Conservation (phyloP, 2,797 vertebrate species). For the Sebastes flavidus region DNA sequence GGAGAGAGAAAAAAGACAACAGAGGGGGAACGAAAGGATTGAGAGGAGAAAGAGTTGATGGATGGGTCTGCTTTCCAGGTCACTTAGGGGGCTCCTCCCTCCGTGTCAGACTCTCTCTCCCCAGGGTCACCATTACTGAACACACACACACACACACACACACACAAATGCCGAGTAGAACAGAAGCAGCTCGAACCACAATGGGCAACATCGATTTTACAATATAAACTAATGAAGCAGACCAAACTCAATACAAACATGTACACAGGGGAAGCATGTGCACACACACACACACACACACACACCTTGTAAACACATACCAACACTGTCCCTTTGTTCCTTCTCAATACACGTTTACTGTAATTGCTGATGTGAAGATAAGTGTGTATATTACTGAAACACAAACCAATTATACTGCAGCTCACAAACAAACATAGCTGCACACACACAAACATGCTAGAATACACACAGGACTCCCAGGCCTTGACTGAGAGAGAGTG, state of each 20-base stretch:
- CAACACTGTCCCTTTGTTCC: constrained; percentile 48
- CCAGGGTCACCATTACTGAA: constrained; percentile 65
- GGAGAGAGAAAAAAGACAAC: constrained; percentile 35
- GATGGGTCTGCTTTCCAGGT: constrained; percentile 74
- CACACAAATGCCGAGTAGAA: constrained; percentile 20
- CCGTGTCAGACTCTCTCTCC: constrained; percentile 45
- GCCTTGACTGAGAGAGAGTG: constrained; percentile 29
- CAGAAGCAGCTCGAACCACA: constrained; percentile 60
- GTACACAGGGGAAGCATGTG: neutral
- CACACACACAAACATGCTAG: neutral
- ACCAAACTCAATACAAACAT: constrained; percentile 62
- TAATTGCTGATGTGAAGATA: constrained; percentile 73
- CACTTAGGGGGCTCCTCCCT: constrained; percentile 61
- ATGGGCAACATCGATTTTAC: constrained; percentile 80
- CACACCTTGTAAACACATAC: constrained; percentile 55
- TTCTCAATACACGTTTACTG: constrained; percentile 45
- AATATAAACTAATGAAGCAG: constrained; percentile 82
- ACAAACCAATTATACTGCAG: constrained; percentile 68
- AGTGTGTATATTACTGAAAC: constrained; percentile 65
- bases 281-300: constrained; percentile 14
- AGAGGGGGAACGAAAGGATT: constrained; percentile 40
- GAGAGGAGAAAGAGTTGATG: constrained; percentile 69
- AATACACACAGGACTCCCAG: constrained; percentile 4
- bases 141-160: constrained; percentile 19
- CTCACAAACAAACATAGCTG: constrained; percentile 29